Percentiles rank a stretch among this genome's conserved stretches.
Evolutionary conservation across 2,113 vertebrate species (phyloP).

Genomic region (Actenoides hombroni): DNA sequence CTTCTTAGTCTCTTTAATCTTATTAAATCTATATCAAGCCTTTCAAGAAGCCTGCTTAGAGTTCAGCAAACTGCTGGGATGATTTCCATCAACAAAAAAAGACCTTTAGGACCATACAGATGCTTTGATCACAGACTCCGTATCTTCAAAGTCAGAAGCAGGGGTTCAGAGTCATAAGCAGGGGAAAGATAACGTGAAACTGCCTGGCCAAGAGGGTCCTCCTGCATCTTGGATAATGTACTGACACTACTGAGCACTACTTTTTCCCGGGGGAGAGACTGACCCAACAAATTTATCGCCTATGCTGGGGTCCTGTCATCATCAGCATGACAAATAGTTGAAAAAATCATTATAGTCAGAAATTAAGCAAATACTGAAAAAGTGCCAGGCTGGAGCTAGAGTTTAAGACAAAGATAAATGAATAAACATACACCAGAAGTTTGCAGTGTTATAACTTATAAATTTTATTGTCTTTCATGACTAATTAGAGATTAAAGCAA

Average conservation of each 20-base stretch:
- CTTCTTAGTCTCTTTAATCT: not conserved
- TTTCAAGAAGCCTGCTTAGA: not conserved
- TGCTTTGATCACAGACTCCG: accelerated
- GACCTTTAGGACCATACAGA: not conserved
- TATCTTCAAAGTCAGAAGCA: not conserved
- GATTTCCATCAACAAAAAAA: not conserved
- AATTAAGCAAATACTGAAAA: not conserved
- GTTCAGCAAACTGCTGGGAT: not conserved
- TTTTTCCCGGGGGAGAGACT: not conserved
- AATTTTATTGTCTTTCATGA: not conserved
- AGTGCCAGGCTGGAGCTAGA: accelerated
- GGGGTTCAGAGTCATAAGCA: not conserved
- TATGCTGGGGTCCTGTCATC: not conserved
- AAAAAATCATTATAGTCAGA: not conserved
- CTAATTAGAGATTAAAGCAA: not conserved
- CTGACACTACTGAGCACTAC: too few relatives aligned
- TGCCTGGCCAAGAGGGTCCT: not conserved
- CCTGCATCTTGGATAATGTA: accelerated
- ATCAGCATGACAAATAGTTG: not conserved
- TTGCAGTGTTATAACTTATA: not conserved
- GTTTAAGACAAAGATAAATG: not conserved
- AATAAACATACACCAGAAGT: not conserved
- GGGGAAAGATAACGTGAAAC: not conserved
- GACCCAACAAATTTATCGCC: accelerated
- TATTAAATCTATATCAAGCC: not conserved